Evolutionary conservation across 2,888 invertebrate genomes (phyloP).

Genomic region (Oxycera nigricornis): DNA sequence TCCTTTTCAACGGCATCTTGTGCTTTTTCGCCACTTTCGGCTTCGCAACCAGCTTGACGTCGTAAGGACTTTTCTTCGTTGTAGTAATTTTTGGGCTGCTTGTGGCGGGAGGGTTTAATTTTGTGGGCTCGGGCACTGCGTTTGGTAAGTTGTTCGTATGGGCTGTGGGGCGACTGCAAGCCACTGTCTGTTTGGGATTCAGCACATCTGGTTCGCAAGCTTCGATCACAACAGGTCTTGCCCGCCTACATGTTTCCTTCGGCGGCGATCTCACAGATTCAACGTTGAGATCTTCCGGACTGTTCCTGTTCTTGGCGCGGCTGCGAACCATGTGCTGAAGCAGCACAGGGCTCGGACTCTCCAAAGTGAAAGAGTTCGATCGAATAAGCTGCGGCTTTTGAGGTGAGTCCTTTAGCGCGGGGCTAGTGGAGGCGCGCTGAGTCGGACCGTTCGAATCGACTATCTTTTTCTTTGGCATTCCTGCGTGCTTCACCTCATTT

Average conservation of each 20-base stretch:
- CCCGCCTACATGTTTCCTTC: background rate
- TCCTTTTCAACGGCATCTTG: slow-evolving; percentile 39
- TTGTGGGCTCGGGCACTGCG: background rate
- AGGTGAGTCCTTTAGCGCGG: slow-evolving; percentile 51
- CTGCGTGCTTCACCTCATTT: background rate
- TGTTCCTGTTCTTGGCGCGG: slow-evolving; percentile 64
- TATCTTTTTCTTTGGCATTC: background rate
- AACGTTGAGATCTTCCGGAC: too few species aligned
- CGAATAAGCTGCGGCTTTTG: slow-evolving; percentile 67
- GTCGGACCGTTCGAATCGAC: slow-evolving; percentile 45
- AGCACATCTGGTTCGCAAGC: background rate
- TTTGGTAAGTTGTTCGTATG: background rate
- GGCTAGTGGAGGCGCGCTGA: slow-evolving; percentile 55
- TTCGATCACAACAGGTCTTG: background rate
- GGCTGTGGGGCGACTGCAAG: background rate
- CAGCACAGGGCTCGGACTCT: slow-evolving; percentile 78
- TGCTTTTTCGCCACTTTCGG: slow-evolving; percentile 45
- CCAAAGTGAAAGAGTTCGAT: slow-evolving; percentile 80
- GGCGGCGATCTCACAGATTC: background rate
- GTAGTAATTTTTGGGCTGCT: slow-evolving; percentile 42
- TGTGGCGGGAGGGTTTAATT: background rate
- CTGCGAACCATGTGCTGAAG: slow-evolving; percentile 52
- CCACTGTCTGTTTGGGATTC: background rate
- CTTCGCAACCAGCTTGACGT: slow-evolving; percentile 45
- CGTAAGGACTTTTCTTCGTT: slow-evolving; percentile 49